Conservation (phyloP, 2,797 vertebrate species). For the Pangasius krempfi region DNA sequence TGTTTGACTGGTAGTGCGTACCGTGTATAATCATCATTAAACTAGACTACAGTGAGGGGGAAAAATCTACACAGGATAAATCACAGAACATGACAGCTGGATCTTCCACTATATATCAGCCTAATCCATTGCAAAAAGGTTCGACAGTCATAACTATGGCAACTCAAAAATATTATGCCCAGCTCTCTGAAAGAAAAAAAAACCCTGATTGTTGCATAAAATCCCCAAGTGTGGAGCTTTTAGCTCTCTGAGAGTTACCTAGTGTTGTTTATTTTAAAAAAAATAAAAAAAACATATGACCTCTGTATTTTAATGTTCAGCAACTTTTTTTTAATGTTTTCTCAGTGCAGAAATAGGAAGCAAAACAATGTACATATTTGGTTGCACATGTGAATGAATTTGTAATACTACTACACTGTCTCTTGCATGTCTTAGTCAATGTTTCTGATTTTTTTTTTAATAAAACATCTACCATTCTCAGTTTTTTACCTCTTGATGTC, state of each 20-base stretch:
- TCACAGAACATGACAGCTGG: constrained; percentile 6
- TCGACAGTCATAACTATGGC: constrained; percentile 9
- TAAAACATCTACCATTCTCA: background rate
- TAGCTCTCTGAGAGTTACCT: background rate
- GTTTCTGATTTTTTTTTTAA: background rate
- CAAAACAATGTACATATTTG: background rate
- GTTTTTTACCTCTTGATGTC: constrained; percentile 32
- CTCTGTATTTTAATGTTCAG: constrained; percentile 1
- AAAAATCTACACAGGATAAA: background rate
- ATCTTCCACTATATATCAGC: background rate
- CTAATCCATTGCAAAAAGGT: background rate
- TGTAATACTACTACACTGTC: background rate
- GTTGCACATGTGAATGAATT: background rate
- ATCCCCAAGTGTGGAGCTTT: background rate
- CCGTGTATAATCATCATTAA: background rate
- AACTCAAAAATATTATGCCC: constrained; percentile 8
- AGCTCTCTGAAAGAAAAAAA: background rate
- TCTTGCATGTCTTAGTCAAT: background rate
- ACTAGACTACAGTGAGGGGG: background rate
- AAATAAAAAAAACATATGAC: background rate
- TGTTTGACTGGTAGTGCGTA: background rate
- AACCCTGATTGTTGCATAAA: background rate
- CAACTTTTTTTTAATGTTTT: background rate
- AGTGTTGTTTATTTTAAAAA: background rate
- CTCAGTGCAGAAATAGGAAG: background rate